A percentile compares a stretch with the other conserved stretches of the same genome.
Evolutionary conservation across 2,797 vertebrate genomes (phyloP).

Genomic region (Argya squamiceps): DNA sequence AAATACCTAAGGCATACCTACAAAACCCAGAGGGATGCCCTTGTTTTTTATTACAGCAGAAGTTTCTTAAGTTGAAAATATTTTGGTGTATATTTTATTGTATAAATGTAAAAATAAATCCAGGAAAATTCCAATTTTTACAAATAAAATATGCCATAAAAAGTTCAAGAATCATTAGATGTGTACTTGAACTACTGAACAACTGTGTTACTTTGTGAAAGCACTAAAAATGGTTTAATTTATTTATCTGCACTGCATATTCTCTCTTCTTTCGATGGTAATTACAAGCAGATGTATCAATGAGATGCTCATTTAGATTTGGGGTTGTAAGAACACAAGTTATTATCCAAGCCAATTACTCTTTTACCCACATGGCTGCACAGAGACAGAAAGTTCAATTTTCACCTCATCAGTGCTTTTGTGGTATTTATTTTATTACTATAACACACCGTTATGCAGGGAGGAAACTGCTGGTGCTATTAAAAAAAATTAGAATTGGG

Average conservation of each 20-base stretch:
- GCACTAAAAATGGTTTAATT: conserved; percentile 29
- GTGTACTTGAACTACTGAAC: conserved; percentile 24
- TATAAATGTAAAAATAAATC: background rate
- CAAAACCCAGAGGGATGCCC: background rate
- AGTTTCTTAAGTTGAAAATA: background rate
- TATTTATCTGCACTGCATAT: conserved; percentile 59
- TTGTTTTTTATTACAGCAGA: background rate
- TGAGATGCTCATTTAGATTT: conserved; percentile 78
- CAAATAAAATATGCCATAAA: background rate
- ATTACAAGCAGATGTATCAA: conserved; percentile 79
- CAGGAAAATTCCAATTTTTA: background rate
- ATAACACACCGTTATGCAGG: conserved; percentile 63
- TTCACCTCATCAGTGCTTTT: conserved; percentile 78
- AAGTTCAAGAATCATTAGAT: conserved; percentile 34
- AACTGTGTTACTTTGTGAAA: conserved; percentile 33
- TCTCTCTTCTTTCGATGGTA: conserved; percentile 69
- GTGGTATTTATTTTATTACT: conserved; percentile 80
- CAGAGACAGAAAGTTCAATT: conserved; percentile 78
- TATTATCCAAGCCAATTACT: conserved; percentile 81
- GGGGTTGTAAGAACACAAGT: conserved; percentile 76
- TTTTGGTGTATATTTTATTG: background rate
- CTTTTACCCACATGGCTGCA: conserved; percentile 80
- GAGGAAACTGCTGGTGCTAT: conserved; percentile 73
- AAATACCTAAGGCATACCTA: background rate
- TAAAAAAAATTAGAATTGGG: conserved; percentile 57